A percentile compares a stretch with the other conserved stretches of the same genome.
These are phyloP conservation scores for Malurus leucopterus DNA, from an alignment of 2,797 vertebrate genomes.

Conservation along the genomic window DNA sequence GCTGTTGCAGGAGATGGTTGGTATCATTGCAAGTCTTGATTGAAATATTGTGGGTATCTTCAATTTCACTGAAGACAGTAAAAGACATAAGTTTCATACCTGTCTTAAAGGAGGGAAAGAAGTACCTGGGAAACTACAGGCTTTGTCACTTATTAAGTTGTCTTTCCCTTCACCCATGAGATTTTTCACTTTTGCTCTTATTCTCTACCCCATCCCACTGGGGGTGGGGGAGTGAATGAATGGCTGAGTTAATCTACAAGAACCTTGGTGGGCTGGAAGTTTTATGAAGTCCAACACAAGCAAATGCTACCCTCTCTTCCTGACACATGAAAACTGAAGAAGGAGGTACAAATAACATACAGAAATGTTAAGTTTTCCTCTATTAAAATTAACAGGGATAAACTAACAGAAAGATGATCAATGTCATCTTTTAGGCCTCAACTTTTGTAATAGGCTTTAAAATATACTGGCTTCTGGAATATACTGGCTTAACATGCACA, in stretches of 20 bases:
- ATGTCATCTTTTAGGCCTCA: rapidly evolving
- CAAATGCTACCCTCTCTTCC: background rate
- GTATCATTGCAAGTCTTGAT: background rate
- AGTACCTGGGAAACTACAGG: background rate
- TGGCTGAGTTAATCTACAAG: background rate
- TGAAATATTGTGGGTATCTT: background rate
- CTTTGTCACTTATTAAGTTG: background rate
- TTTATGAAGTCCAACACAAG: background rate
- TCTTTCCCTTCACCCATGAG: background rate
- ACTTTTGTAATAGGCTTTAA: background rate
- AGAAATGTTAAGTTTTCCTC: background rate
- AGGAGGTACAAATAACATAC: background rate
- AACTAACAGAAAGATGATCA: background rate
- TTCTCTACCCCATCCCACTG: background rate
- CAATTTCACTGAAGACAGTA: background rate
- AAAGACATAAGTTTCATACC: background rate
- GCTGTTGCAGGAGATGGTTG: background rate
- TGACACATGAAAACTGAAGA: background rate
- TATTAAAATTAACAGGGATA: background rate
- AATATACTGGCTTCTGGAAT: background rate
- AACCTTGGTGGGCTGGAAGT: background rate
- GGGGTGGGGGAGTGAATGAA: rapidly evolving
- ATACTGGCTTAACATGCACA: background rate
- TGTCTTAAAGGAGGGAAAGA: background rate
- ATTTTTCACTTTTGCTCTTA: background rate